These are phyloP conservation scores for Empis stercorea DNA, from an alignment of 2,888 invertebrate species.

Conservation along the genomic window DNA sequence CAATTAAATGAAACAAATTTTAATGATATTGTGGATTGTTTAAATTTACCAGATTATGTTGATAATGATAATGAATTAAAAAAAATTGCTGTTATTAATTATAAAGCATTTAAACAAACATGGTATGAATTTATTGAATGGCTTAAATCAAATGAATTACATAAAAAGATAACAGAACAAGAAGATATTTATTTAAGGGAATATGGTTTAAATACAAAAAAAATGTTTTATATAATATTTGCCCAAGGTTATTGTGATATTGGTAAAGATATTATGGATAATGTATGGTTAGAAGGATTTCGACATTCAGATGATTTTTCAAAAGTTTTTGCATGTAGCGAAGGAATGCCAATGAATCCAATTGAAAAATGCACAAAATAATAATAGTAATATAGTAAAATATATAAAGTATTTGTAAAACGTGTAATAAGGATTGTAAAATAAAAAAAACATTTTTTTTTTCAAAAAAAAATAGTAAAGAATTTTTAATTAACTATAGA, in stretches of 20 bases:
- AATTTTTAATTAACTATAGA: no score
- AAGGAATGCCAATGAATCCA: neutral
- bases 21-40: constrained; percentile 23
- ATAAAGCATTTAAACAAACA: constrained; percentile 27
- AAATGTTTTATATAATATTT: constrained; percentile 27
- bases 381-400: no score
- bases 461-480: no score
- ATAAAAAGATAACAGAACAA: constrained; percentile 22
- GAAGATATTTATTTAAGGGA: constrained; percentile 25
- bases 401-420: no score
- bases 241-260: constrained; percentile 33
- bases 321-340: constrained; percentile 23
- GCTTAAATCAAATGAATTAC: constrained; percentile 14
- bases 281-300: constrained; percentile 28
- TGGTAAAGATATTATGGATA: constrained; percentile 28
- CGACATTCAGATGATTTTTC: constrained; percentile 25
- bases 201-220: constrained; percentile 24
- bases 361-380: neutral
- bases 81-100: constrained; percentile 26
- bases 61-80: constrained; percentile 28
- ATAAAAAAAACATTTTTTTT: no score
- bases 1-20: constrained; percentile 23
- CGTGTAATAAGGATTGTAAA: no score
- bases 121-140: constrained; percentile 27
- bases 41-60: constrained; percentile 27